Conservation (phyloP, 2,888 invertebrate species). For the Auanema sp. region DNA sequence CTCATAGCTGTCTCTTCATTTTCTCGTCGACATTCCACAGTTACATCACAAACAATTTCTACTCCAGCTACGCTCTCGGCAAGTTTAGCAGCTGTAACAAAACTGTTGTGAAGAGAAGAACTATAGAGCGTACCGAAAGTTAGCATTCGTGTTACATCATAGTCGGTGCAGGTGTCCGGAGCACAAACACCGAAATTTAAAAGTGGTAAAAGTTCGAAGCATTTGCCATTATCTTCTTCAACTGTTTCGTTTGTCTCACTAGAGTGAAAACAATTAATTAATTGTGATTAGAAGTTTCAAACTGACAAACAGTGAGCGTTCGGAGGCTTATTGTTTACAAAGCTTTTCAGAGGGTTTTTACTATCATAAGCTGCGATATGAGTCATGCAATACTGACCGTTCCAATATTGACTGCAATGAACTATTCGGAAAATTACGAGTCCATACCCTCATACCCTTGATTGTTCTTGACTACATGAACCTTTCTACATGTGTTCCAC, state of each 20-base stretch:
- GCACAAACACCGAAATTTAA: constrained; percentile 64
- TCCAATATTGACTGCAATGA: constrained; percentile 51
- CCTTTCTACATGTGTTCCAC: constrained; percentile 60
- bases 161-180: constrained; percentile 63
- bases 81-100: constrained; percentile 43
- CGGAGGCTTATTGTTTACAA: constrained; percentile 32
- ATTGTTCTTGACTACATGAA: constrained; percentile 56
- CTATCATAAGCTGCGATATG: constrained; percentile 59
- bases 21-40: constrained; percentile 58
- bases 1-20: constrained; percentile 48
- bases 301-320: constrained; percentile 48
- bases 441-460: constrained; percentile 48
- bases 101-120: too few relatives aligned
- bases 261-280: too few relatives aligned
- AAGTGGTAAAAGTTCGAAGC: constrained; percentile 59
- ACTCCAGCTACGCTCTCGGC: constrained; percentile 49
- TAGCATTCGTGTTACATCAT: constrained; percentile 59
- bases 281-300: too few relatives aligned
- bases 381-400: constrained; percentile 63
- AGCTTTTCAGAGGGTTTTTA: constrained; percentile 58
- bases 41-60: constrained; percentile 57
- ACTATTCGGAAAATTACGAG: background rate
- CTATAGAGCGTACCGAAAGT: constrained; percentile 45
- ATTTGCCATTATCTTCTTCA: constrained; percentile 47
- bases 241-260: too few relatives aligned